phyloP scores from a whole-genome alignment of 2,797 vertebrate species.

The Scarus forsteni region DNA sequence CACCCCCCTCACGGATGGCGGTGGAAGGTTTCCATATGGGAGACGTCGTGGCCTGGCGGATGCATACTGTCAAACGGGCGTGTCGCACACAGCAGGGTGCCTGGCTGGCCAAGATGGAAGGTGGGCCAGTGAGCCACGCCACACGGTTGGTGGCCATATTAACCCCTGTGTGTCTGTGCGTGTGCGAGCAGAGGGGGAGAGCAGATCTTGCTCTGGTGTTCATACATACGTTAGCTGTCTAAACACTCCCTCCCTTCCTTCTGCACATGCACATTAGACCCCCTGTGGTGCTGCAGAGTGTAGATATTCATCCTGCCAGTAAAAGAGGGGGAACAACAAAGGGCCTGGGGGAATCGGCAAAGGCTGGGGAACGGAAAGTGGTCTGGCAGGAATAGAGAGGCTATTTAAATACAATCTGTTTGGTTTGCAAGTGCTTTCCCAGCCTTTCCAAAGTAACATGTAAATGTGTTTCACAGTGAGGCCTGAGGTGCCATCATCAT shows the following conservation, averaged over 20 bases:
- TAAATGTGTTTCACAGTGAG: constrained; percentile 24
- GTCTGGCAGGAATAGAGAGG: constrained; percentile 43
- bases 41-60: constrained; percentile 90
- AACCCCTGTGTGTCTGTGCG: constrained; percentile 52
- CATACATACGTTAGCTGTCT: constrained; percentile 68
- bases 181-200: constrained; percentile 1
- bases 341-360: constrained; percentile 25
- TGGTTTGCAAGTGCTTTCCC: constrained; percentile 54
- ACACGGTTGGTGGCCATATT: constrained; percentile 67
- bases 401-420: constrained; percentile 52
- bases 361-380: constrained; percentile 52
- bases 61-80: constrained; percentile 92
- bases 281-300: constrained; percentile 59
- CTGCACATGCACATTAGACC: constrained; percentile 57
- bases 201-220: constrained; percentile 65
- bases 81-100: constrained; percentile 93
- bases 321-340: constrained; percentile 50
- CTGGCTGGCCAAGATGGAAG: constrained; percentile 85
- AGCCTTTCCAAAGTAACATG: constrained; percentile 35
- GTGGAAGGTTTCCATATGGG: constrained; percentile 94
- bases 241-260: constrained; percentile 58
- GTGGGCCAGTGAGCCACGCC: constrained; percentile 62
- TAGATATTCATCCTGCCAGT: constrained; percentile 68
- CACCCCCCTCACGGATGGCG: constrained; percentile 75
- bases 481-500: constrained; percentile 17